These are phyloP conservation scores for Microplitis deprimator DNA, from an alignment of 2,888 invertebrate genomes.

Conservation along the genomic window DNA sequence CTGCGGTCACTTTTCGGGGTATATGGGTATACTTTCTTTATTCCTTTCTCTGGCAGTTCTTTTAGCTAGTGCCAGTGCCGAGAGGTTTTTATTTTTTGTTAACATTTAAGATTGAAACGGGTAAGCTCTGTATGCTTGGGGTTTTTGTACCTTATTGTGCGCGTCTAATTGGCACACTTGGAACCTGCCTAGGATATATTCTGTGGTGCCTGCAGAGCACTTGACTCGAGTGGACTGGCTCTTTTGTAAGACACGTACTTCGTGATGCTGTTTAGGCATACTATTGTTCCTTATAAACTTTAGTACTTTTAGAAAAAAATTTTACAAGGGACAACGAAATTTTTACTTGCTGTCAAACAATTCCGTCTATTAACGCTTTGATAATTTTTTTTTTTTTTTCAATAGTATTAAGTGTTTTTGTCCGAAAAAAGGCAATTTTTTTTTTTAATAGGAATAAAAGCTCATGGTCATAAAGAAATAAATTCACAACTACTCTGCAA, in stretches of 20 bases:
- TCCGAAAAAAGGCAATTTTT: neutral
- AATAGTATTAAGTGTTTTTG: no score
- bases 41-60: neutral
- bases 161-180: conserved; percentile 11
- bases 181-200: neutral
- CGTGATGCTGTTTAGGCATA: conserved; percentile 28
- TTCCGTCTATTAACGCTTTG: neutral
- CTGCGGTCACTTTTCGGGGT: no score
- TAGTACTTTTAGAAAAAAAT: neutral
- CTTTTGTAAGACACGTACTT: conserved; percentile 20
- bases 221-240: neutral
- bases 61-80: neutral
- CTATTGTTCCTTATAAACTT: conserved; percentile 18
- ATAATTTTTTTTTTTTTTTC: neutral
- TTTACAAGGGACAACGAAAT: neutral
- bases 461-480: neutral
- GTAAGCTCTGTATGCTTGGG: neutral
- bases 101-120: neutral
- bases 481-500: no score
- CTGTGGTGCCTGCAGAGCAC: conserved; percentile 1
- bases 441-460: conserved; percentile 12
- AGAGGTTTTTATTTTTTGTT: neutral
- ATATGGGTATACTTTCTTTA: neutral
- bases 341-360: neutral
- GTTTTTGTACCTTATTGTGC: conserved; percentile 17